phyloP scores from a whole-genome alignment of 2,113 vertebrate species.

The Myxocyprinus asiaticus region DNA sequence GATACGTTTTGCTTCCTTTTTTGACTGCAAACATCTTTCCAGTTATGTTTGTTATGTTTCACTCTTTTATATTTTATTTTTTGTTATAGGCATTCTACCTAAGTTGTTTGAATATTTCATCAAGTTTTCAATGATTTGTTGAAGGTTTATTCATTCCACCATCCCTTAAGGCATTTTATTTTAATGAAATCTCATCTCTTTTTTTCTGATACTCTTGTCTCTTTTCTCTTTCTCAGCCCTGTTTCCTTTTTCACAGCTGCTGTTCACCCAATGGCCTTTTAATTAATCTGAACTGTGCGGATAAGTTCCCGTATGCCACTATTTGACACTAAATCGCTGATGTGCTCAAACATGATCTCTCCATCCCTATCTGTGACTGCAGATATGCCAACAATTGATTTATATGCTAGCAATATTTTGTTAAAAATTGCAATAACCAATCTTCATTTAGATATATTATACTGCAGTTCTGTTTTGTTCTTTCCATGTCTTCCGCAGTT shows the following conservation, averaged over 20 bases:
- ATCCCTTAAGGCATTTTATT: conserved; percentile 24
- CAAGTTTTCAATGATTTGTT: neutral
- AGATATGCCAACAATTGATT: neutral
- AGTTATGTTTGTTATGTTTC: neutral
- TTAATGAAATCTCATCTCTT: conserved; percentile 37
- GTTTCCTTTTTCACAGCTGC: conserved; percentile 32
- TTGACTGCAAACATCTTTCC: neutral
- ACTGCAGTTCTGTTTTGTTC: neutral
- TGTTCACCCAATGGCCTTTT: conserved; percentile 39
- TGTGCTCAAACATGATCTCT: conserved; percentile 16
- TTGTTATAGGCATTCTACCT: neutral
- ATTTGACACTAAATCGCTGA: conserved; percentile 18
- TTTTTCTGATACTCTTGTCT: neutral
- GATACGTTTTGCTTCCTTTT: neutral
- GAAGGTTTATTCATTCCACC: conserved; percentile 8
- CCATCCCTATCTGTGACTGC: neutral
- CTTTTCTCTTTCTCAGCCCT: neutral
- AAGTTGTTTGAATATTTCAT: conserved; percentile 20
- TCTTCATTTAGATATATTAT: neutral
- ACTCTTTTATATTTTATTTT: neutral
- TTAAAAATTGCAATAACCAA: neutral
- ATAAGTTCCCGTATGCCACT: conserved; percentile 8
- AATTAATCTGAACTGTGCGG: conserved; percentile 17
- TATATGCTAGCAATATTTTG: neutral
- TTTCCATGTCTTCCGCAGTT: neutral